These are phyloP conservation scores for Cephus spinipes DNA, from an alignment of 2,888 invertebrate species.

Conservation along the genomic window DNA sequence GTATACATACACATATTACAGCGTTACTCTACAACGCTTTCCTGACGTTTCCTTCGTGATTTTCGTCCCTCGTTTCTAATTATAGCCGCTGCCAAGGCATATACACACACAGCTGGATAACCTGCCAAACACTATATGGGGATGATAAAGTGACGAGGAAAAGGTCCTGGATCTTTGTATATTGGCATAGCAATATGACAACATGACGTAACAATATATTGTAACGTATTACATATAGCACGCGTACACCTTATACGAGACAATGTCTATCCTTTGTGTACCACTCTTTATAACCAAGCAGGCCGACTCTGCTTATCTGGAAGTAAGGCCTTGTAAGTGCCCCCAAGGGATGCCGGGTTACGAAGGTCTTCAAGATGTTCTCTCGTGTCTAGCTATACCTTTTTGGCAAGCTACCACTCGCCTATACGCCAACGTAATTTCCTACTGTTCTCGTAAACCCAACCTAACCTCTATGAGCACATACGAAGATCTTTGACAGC, in stretches of 20 bases:
- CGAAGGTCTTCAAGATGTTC: not conserved
- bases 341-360: constrained; percentile 27
- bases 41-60: not conserved
- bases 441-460: not conserved
- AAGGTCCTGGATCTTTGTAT: too few species aligned
- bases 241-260: not conserved
- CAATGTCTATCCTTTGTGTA: not conserved
- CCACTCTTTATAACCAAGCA: constrained; percentile 32
- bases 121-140: not conserved
- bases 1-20: not conserved
- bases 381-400: not conserved
- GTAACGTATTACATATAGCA: not conserved
- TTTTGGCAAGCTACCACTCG: not conserved
- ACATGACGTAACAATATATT: not conserved
- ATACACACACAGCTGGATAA: not conserved
- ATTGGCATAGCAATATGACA: not conserved
- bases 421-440: not conserved
- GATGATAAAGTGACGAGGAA: too few species aligned
- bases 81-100: not conserved
- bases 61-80: not conserved
- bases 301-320: constrained; percentile 47
- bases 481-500: not conserved
- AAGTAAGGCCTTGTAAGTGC: constrained; percentile 42
- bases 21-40: not conserved
- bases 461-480: not conserved